Conservation (phyloP, 2,113 vertebrate species). For the Barnardius zonarius region DNA sequence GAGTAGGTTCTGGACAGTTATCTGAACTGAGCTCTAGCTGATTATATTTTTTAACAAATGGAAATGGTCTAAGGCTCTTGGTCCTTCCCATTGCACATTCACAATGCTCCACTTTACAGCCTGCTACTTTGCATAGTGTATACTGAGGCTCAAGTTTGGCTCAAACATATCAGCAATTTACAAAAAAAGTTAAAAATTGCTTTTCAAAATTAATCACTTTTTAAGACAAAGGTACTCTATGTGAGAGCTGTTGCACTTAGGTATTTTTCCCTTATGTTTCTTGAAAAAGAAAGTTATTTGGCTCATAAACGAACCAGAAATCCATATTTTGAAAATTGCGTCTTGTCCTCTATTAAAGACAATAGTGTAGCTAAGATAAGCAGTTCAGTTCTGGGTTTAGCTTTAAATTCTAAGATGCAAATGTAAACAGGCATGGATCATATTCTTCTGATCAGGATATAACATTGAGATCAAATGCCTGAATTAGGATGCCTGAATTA, state of each 20-base stretch:
- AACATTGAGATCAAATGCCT: not conserved
- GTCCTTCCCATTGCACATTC: not conserved
- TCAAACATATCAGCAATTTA: not conserved
- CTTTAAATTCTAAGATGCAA: not conserved
- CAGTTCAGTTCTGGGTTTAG: not conserved
- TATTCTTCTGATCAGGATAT: not conserved
- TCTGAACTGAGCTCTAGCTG: not conserved
- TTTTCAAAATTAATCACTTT: not conserved
- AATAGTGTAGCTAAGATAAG: not conserved
- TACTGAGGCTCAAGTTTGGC: not conserved
- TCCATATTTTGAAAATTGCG: not conserved
- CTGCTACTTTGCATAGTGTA: not conserved
- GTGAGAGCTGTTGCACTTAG: not conserved
- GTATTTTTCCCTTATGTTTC: not conserved
- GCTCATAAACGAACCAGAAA: not conserved
- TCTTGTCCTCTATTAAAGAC: not conserved
- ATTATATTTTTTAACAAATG: not conserved
- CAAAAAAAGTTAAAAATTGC: not conserved
- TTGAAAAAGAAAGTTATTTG: not conserved
- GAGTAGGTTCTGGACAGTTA: not conserved
- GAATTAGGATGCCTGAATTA: rapidly evolving
- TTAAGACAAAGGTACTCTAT: not conserved
- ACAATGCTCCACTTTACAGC: not conserved
- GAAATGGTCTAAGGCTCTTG: not conserved
- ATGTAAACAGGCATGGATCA: not conserved